These are phyloP conservation scores for Melieria picta DNA, from an alignment of 2,888 invertebrate genomes.

Conservation along the genomic window DNA sequence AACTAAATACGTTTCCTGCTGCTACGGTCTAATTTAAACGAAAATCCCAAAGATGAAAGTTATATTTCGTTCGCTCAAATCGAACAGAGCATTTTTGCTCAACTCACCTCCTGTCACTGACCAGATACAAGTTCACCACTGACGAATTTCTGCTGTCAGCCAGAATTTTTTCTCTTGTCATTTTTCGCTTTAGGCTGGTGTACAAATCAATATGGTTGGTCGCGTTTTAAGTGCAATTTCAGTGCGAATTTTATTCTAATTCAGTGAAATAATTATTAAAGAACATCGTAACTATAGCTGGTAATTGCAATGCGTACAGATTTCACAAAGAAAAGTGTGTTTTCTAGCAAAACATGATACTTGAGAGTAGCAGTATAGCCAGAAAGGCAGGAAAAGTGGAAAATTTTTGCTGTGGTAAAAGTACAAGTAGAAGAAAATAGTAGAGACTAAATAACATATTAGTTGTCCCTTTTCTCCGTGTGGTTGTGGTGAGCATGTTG, in stretches of 20 bases:
- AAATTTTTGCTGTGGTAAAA: slow-evolving; percentile 23
- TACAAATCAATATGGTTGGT: slow-evolving; percentile 43
- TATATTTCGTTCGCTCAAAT: neutral
- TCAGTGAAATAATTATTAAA: slow-evolving; percentile 19
- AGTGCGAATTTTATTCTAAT: slow-evolving; percentile 16
- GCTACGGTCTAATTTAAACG: too few species aligned
- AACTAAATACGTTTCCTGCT: too few species aligned
- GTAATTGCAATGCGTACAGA: slow-evolving; percentile 26
- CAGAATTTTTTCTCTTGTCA: slow-evolving; percentile 31
- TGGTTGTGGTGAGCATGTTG: neutral
- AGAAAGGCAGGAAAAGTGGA: slow-evolving; percentile 27
- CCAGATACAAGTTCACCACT: neutral
- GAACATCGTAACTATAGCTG: slow-evolving; percentile 18
- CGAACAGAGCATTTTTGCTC: slow-evolving; percentile 12
- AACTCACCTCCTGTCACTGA: neutral
- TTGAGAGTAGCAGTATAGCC: neutral
- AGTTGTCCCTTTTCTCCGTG: slow-evolving; percentile 15
- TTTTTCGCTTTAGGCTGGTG: slow-evolving; percentile 37
- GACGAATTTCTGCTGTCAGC: slow-evolving; percentile 21
- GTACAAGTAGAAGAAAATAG: slow-evolving; percentile 14
- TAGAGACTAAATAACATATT: too few species aligned
- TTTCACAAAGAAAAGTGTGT: slow-evolving; percentile 6
- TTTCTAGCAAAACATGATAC: neutral
- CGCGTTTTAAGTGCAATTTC: slow-evolving; percentile 34
- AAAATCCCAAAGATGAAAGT: too few species aligned